Conservation (phyloP, 2,797 vertebrate genomes). For the Melanotaenia nigrans region DNA sequence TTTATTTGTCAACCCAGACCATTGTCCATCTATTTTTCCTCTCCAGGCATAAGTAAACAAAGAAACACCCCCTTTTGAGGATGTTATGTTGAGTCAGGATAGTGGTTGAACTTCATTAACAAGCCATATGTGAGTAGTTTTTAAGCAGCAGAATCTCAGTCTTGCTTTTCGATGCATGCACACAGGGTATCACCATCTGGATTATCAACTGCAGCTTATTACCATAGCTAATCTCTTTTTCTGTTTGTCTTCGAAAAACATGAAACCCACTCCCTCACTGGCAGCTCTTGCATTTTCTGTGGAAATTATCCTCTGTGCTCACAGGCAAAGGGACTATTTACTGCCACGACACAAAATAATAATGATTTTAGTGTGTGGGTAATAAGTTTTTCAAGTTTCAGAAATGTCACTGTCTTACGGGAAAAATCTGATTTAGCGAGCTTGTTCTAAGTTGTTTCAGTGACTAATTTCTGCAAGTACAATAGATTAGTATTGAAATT, state of each 20-base stretch:
- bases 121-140: constrained; percentile 4
- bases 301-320: constrained; percentile 28
- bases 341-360: constrained; percentile 18
- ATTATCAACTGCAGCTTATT: constrained; percentile 42
- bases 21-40: constrained; percentile 20
- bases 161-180: constrained; percentile 22
- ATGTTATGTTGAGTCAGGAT: constrained; percentile 1
- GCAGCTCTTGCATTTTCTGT: constrained; percentile 40
- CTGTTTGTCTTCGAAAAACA: constrained; percentile 54
- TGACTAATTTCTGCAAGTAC: constrained; percentile 5
- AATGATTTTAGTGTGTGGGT: constrained; percentile 4
- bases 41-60: constrained; percentile 38
- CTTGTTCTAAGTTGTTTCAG: not conserved
- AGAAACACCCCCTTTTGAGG: constrained; percentile 12
- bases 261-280: constrained; percentile 38
- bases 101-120: constrained; percentile 6
- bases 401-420: constrained; percentile 10
- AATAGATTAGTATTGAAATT: not conserved
- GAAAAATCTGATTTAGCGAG: constrained; percentile 16
- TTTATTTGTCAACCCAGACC: constrained; percentile 60
- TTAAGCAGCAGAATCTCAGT: constrained; percentile 11
- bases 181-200: constrained; percentile 52
- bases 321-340: constrained; percentile 6
- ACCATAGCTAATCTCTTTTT: constrained; percentile 52
- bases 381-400: not conserved